Evolutionary conservation across 23 tunicate genomes (phyloP), one percentile per base, ranked within the genome.

Genomic region (Halocynthia roretzi): DNA sequence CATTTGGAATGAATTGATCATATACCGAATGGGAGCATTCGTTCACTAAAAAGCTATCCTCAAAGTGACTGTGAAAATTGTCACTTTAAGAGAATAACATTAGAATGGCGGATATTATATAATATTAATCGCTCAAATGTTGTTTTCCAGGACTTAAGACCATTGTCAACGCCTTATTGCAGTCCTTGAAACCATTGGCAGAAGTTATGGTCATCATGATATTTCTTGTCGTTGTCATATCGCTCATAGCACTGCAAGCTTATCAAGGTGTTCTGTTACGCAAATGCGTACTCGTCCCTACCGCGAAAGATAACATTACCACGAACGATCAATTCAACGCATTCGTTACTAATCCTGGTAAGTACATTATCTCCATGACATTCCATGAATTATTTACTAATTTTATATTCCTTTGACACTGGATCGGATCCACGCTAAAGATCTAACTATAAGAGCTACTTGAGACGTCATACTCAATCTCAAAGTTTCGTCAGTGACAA

Each of bases 201-300:
- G 98, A 93, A 70, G 98, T 93, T 14, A 84, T 93, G 87, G 70
- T 93, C 31, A 93, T 93, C 76, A 93, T 93, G 98, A 22, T 85
- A 15, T 93, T 93, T 68, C 77, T 93, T 52, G 62, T 93, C 8
- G 72, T 87, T 64, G 86, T 93, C 20, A 87, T 93, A 15, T 70
- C 98, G 6, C 79, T 93, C 14, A 93, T 93, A 6, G 94, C 85
- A 7, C 88, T 93, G 65, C 98, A 93, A 68, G 90, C 91, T 61
- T 93, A 87, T 68, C 85, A 70, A 66, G 98, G 98, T 23, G 98
- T 87, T 23, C 71, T 93, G 58, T 56, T 82, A 7, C 69, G 88
- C 7, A 80, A 84, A 23, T 93, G 98, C 57, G 98, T 93, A 5
- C 55, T 52, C 1, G 69, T 54, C 2, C 40, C 54, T 50, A 20